Conservation (phyloP, 1,140 invertebrate species). For the Drosophila leontia region DNA sequence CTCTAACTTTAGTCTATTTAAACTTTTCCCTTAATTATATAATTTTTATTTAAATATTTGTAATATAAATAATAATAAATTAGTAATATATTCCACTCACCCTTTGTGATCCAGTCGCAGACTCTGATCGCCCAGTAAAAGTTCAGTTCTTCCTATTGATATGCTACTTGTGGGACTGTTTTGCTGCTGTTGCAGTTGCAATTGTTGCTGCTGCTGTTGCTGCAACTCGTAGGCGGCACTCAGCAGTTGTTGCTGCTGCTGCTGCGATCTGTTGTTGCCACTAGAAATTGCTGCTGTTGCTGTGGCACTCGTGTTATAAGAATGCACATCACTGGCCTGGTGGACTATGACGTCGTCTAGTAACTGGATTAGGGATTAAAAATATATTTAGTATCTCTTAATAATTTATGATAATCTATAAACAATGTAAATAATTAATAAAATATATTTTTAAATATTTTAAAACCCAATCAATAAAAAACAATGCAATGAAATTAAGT, state of each 20-base stretch:
- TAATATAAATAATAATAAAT: no score
- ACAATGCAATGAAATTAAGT: neutral
- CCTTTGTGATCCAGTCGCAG: conserved; percentile 70
- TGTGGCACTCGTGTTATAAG: conserved; percentile 36
- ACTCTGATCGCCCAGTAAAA: conserved; percentile 83
- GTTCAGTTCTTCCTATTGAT: conserved; percentile 85
- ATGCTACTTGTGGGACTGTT: conserved; percentile 84
- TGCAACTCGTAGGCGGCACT: conserved; percentile 51
- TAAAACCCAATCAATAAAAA: neutral
- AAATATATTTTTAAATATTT: neutral
- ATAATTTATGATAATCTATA: neutral
- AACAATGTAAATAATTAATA: neutral
- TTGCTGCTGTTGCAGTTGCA: conserved; percentile 53
- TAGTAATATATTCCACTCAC: conserved; percentile 48
- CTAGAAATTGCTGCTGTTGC: conserved; percentile 31
- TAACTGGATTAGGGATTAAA: conserved; percentile 56
- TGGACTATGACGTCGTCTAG: conserved; percentile 79
- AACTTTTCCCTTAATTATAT: conserved; percentile 2
- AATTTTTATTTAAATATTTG: neutral
- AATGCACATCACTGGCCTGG: conserved; percentile 67
- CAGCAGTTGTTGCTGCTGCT: conserved; percentile 57
- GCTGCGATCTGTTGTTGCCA: conserved; percentile 25
- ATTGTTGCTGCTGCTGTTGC: conserved; percentile 47
- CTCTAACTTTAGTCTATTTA: neutral
- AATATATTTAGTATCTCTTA: neutral